A percentile compares a stretch with the other conserved stretches of the same genome.
Conservation (phyloP, 1,140 invertebrate genomes). For the Drosophila persimilis region DNA sequence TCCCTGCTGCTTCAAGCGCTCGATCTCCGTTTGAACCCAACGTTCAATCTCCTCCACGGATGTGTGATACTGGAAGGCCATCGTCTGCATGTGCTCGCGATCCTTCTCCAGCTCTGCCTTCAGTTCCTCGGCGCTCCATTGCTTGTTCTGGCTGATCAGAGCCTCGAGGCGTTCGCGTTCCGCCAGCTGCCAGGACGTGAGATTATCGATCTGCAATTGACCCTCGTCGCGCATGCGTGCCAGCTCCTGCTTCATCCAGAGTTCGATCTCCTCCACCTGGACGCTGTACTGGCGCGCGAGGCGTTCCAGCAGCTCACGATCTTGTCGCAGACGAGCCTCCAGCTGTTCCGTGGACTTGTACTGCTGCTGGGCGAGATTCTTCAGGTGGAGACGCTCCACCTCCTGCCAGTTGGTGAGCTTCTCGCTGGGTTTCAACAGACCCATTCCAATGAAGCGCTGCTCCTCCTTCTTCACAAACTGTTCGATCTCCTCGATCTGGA, state of each 20-base stretch:
- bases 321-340: conserved; percentile 70
- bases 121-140: conserved; percentile 75
- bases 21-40: conserved; percentile 72
- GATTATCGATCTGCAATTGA: conserved; percentile 77
- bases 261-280: conserved; percentile 77
- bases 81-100: conserved; percentile 79
- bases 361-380: conserved; percentile 73
- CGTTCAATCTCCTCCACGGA: conserved; percentile 78
- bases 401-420: conserved; percentile 81
- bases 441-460: conserved; percentile 76
- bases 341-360: conserved; percentile 79
- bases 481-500: conserved; percentile 80
- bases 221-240: conserved; percentile 77
- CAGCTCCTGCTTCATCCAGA: conserved; percentile 79
- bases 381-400: conserved; percentile 71
- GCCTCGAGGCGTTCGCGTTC: conserved; percentile 74
- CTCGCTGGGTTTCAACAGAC: conserved; percentile 75
- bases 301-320: conserved; percentile 69
- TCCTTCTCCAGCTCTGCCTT: conserved; percentile 64
- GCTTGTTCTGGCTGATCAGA: conserved; percentile 69
- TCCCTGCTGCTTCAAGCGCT: conserved; percentile 68
- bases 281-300: conserved; percentile 73
- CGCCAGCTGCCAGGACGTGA: conserved; percentile 73
- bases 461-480: conserved; percentile 79
- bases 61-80: conserved; percentile 80